Conservation (phyloP, 2,888 invertebrate species). For the Steinernema scapterisci region DNA sequence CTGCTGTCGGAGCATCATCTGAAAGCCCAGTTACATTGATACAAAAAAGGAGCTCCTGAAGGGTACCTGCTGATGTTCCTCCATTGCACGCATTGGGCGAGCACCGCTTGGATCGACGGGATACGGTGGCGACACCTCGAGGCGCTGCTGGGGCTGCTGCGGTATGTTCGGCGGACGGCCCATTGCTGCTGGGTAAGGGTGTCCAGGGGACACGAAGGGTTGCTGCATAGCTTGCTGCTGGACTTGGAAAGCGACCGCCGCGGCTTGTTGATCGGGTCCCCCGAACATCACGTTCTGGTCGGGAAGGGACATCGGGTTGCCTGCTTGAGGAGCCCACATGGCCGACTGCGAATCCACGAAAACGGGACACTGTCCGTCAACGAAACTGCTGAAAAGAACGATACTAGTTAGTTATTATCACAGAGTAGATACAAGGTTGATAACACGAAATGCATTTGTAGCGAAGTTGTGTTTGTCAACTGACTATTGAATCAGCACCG, state of each 20-base stretch:
- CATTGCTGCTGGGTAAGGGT: not conserved
- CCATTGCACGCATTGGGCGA: not conserved
- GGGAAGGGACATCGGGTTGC: not conserved
- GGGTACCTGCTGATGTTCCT: constrained; percentile 10
- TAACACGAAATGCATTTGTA: constrained; percentile 8
- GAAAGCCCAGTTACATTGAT: too few relatives aligned
- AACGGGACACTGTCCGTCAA: constrained; percentile 18
- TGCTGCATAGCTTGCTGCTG: not conserved
- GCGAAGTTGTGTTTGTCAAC: not conserved
- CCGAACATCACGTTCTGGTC: constrained; percentile 19
- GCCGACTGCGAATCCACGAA: constrained; percentile 28
- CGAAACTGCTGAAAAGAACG: constrained; percentile 20
- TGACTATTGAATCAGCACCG: not conserved
- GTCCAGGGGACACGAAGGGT: not conserved
- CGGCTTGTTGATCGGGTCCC: not conserved
- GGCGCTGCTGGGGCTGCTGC: not conserved
- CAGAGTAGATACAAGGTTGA: not conserved
- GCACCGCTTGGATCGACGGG: constrained; percentile 13
- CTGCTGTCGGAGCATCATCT: constrained; percentile 22
- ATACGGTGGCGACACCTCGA: not conserved
- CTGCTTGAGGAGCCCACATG: constrained; percentile 26
- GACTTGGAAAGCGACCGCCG: not conserved
- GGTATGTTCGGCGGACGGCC: not conserved
- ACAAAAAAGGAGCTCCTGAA: not conserved
- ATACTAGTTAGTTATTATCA: constrained; percentile 19